Evolutionary conservation across 2,888 invertebrate species (phyloP).

Genomic region (Hecatera dysodea): DNA sequence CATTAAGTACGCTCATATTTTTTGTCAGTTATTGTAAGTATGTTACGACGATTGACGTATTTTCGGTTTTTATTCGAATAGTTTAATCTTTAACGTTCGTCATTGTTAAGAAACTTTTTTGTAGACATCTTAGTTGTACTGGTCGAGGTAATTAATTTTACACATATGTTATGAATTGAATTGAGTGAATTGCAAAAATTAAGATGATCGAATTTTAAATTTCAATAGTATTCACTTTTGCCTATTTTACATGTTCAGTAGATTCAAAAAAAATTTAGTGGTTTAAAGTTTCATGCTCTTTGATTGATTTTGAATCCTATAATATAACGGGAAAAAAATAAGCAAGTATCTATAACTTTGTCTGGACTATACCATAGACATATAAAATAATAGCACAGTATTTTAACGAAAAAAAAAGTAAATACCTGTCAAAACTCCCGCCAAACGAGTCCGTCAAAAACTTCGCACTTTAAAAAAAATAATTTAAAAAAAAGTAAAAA

Average conservation of each 20-base stretch:
- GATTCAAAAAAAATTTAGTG: not conserved
- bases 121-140: too few species aligned
- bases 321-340: not conserved
- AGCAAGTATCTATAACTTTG: not conserved
- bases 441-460: slow-evolving; percentile 54
- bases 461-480: slow-evolving; percentile 50
- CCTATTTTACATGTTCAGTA: not conserved
- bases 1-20: too few species aligned
- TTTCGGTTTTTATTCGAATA: too few species aligned
- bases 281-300: not conserved
- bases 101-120: too few species aligned
- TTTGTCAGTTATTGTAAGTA: too few species aligned
- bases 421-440: slow-evolving; percentile 69
- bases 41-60: too few species aligned
- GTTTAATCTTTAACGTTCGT: too few species aligned
- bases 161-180: too few species aligned
- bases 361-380: not conserved
- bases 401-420: slow-evolving; percentile 31
- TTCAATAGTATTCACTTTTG: not conserved
- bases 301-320: not conserved
- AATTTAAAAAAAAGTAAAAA: slow-evolving; percentile 48
- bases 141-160: too few species aligned
- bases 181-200: too few species aligned
- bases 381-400: not conserved
- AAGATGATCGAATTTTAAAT: too few species aligned